These are phyloP conservation scores for Andrena marginata DNA, from an alignment of 2,888 invertebrate species.

Conservation along the genomic window DNA sequence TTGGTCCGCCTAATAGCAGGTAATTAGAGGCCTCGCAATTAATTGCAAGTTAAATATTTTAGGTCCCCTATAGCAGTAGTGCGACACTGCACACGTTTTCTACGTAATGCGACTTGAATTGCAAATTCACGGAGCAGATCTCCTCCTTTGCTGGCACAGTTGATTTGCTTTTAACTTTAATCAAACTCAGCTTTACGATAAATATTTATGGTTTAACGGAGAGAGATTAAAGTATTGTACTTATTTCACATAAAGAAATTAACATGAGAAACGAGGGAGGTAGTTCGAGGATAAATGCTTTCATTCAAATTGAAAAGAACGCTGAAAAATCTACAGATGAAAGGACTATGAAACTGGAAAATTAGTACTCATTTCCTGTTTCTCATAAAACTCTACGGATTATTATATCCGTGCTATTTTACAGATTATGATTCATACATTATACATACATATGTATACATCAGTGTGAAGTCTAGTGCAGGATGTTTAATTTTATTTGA, in stretches of 20 bases:
- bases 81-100: conserved; percentile 14
- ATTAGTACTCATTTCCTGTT: background rate
- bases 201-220: background rate
- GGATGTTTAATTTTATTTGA: conserved; percentile 24
- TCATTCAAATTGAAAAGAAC: background rate
- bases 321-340: background rate
- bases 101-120: conserved; percentile 36
- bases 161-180: conserved; percentile 15
- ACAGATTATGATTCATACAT: conserved; percentile 11
- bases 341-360: background rate
- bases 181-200: background rate
- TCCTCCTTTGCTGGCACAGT: background rate
- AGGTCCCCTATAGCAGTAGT: conserved; percentile 9
- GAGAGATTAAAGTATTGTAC: background rate
- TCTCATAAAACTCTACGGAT: background rate
- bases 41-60: conserved; percentile 46
- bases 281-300: background rate
- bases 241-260: background rate
- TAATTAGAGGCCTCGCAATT: conserved; percentile 24
- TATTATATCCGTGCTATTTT: background rate
- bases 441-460: background rate
- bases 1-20: conserved; percentile 26
- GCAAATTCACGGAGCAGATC: conserved; percentile 9
- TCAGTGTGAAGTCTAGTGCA: background rate
- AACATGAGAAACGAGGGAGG: background rate